Percentiles rank a stretch among this genome's conserved stretches.
These are phyloP conservation scores for Tipula vernalis DNA, from an alignment of 2,888 invertebrate genomes.

Conservation along the genomic window DNA sequence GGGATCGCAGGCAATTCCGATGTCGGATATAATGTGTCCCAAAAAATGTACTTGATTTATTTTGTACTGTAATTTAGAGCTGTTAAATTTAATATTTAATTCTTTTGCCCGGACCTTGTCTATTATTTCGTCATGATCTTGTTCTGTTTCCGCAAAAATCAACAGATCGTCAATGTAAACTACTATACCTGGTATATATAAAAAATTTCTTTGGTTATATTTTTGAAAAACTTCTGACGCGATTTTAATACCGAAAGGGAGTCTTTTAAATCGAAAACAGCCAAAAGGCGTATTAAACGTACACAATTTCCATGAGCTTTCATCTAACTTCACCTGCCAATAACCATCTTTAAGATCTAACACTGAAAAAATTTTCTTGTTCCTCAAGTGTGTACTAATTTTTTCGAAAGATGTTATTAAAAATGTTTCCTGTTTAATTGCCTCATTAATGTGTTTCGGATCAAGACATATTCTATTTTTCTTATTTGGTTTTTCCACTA, in stretches of 20 bases:
- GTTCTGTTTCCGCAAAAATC: neutral
- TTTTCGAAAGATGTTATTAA: conserved; percentile 17
- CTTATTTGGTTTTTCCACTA: too few relatives aligned
- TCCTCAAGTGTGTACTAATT: neutral
- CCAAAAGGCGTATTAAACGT: too few relatives aligned
- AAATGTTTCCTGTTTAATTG: neutral
- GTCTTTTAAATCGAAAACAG: conserved; percentile 13
- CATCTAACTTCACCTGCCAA: conserved; percentile 14
- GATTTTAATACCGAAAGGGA: neutral
- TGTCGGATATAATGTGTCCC: neutral
- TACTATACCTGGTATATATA: neutral
- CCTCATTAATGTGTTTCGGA: too few relatives aligned
- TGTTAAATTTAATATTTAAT: too few relatives aligned
- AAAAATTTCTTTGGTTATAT: neutral
- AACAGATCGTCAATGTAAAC: too few relatives aligned
- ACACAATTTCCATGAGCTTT: too few relatives aligned
- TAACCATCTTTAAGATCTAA: conserved; percentile 16
- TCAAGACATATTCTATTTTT: too few relatives aligned
- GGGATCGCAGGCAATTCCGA: neutral
- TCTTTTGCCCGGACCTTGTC: too few relatives aligned
- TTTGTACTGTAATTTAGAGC: too few relatives aligned
- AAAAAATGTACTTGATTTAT: neutral
- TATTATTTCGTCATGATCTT: neutral
- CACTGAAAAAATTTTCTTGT: neutral
- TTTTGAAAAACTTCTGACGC: neutral